Conservation (phyloP, 1,140 invertebrate species). For the Pseudomyrmex gracilis region DNA sequence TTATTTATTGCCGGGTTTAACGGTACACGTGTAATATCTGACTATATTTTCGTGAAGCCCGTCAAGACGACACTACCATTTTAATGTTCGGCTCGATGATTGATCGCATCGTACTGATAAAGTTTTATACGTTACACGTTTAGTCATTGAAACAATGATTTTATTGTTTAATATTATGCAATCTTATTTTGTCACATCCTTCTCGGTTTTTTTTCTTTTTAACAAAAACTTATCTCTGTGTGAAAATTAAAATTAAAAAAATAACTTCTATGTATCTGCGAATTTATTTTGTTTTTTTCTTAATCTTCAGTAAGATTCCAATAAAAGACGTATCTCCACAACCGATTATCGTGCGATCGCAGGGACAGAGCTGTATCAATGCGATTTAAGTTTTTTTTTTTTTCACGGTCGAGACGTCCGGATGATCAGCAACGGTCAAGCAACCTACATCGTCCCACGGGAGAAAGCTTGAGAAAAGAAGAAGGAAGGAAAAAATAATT, state of each 20-base stretch:
- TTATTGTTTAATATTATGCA: too few species aligned
- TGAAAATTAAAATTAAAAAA: neutral
- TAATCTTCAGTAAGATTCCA: neutral
- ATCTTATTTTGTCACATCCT: too few species aligned
- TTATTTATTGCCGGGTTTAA: slow-evolving; percentile 68
- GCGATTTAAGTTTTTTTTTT: slow-evolving; percentile 31
- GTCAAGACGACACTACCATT: slow-evolving; percentile 11
- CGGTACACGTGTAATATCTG: slow-evolving; percentile 54
- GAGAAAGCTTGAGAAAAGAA: slow-evolving; percentile 29
- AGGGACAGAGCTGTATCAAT: slow-evolving; percentile 26
- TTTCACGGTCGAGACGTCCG: slow-evolving; percentile 43
- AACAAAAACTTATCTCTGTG: neutral
- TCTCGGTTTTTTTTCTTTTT: neutral
- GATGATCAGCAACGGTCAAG: slow-evolving; percentile 62
- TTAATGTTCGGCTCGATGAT: slow-evolving; percentile 11
- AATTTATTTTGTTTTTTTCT: slow-evolving; percentile 8
- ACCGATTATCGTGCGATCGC: slow-evolving; percentile 36
- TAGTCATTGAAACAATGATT: neutral
- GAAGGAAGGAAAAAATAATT: slow-evolving; percentile 70
- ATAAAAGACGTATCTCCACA: neutral
- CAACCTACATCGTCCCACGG: slow-evolving; percentile 42
- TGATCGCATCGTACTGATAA: too few species aligned
- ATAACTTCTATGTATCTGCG: neutral
- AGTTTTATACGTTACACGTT: neutral
- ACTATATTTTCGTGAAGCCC: slow-evolving; percentile 52